Conservation (phyloP, 2,888 invertebrate genomes). For the Philonicus albiceps region DNA sequence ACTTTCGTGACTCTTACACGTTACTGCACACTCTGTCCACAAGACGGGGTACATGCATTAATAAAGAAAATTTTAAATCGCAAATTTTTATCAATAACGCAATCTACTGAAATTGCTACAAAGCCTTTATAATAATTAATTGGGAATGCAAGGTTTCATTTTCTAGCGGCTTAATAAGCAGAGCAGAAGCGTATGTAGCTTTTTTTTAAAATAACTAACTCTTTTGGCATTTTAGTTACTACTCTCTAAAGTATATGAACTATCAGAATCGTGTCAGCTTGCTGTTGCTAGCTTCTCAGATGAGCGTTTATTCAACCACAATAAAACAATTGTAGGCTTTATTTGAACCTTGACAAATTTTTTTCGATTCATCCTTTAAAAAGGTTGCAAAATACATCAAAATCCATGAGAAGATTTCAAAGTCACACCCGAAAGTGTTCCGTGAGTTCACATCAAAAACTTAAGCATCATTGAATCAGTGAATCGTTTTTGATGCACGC, state of each 20-base stretch:
- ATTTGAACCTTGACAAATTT: not conserved
- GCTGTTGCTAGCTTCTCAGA: not conserved
- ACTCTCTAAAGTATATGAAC: not conserved
- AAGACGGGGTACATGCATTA: not conserved
- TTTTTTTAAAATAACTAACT: no score
- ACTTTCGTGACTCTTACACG: constrained; percentile 12
- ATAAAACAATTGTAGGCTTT: not conserved
- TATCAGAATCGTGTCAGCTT: not conserved
- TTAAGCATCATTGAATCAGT: no score
- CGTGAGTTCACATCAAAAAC: no score
- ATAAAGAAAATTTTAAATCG: not conserved
- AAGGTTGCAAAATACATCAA: not conserved
- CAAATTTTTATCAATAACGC: not conserved
- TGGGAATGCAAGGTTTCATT: not conserved
- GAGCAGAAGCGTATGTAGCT: not conserved
- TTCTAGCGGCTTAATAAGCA: not conserved
- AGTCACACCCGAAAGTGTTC: no score
- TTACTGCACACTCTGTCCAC: constrained; percentile 21
- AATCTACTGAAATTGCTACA: not conserved
- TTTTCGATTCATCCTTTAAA: not conserved
- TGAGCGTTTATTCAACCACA: not conserved
- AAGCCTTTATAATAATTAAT: not conserved
- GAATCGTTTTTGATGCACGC: no score
- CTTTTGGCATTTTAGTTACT: not conserved
- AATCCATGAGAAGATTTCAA: no score